phyloP scores from a whole-genome alignment of 2,113 vertebrate genomes.

The Asarcornis scutulata region DNA sequence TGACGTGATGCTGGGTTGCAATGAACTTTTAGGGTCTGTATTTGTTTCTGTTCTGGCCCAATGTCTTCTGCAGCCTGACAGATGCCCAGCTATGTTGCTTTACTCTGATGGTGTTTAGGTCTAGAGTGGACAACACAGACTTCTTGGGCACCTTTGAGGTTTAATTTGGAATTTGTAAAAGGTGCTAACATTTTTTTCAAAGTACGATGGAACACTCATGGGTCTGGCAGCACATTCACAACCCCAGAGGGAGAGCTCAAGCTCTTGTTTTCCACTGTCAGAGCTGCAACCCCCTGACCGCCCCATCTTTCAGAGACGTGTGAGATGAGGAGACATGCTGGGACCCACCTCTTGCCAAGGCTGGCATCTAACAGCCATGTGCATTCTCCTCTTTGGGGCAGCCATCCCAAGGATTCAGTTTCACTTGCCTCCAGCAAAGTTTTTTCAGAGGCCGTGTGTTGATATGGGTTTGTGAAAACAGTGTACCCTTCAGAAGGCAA shows the following conservation, averaged over 20 bases:
- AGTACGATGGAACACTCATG: neutral
- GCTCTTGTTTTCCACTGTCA: neutral
- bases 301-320: neutral
- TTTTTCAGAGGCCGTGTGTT: neutral
- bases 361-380: neutral
- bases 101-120: neutral
- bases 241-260: neutral
- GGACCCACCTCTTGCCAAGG: neutral
- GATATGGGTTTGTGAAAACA: neutral
- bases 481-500: neutral
- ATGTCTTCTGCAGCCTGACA: neutral
- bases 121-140: neutral
- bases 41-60: neutral
- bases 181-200: neutral
- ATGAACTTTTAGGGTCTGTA: neutral
- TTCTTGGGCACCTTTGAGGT: neutral
- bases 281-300: neutral
- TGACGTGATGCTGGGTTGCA: neutral
- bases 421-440: neutral
- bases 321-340: neutral
- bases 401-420: neutral
- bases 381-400: neutral
- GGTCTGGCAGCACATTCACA: neutral
- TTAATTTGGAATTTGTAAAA: neutral
- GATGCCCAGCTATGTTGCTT: neutral